Evolutionary conservation across 2,797 vertebrate genomes (phyloP).

Genomic region (Chromobotia macracanthus): DNA sequence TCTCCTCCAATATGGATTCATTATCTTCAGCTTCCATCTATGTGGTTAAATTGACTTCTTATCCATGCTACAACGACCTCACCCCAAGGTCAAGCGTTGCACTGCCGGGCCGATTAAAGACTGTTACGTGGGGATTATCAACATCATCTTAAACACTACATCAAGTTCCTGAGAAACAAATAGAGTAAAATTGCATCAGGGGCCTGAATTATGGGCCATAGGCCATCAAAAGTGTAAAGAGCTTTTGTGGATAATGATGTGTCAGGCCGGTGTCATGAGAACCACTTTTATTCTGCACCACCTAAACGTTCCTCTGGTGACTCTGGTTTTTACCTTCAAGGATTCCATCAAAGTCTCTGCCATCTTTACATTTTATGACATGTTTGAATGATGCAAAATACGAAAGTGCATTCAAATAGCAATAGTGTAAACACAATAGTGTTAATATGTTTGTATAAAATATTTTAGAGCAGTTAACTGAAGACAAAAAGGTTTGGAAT

Average conservation of each 20-base stretch:
- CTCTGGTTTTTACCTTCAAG: not conserved
- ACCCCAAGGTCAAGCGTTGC: slow-evolving; percentile 50
- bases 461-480: too few relatives aligned
- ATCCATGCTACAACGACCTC: slow-evolving; percentile 53
- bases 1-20: slow-evolving; percentile 57
- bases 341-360: not conserved
- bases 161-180: slow-evolving; percentile 27
- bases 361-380: too few relatives aligned
- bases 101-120: slow-evolving; percentile 51
- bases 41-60: slow-evolving; percentile 57
- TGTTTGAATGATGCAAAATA: not conserved
- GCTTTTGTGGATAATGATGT: slow-evolving; percentile 9
- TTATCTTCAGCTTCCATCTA: slow-evolving; percentile 58
- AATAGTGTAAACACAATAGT: too few relatives aligned
- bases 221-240: slow-evolving; percentile 8
- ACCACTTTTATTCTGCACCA: not conserved
- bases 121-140: slow-evolving; percentile 45
- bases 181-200: slow-evolving; percentile 22
- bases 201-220: slow-evolving; percentile 27
- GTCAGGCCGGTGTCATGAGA: not conserved
- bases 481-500: too few relatives aligned
- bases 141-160: slow-evolving; percentile 37
- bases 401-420: not conserved
- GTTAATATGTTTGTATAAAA: too few relatives aligned
- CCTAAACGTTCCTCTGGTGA: not conserved